Evolutionary conservation across 2,113 vertebrate genomes (phyloP).

Genomic region (Camelus bactrianus): DNA sequence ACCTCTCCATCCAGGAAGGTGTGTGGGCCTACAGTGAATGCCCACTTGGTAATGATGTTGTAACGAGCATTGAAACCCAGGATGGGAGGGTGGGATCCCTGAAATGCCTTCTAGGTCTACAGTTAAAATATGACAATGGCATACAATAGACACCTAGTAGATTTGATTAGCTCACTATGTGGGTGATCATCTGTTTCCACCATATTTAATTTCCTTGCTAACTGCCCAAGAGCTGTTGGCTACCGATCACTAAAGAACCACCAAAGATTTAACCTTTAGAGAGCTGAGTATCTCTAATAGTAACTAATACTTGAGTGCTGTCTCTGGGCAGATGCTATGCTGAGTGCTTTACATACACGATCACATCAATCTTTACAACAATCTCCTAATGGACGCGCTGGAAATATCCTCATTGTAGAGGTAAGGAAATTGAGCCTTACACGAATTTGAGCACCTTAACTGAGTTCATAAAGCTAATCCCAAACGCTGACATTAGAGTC

Average conservation of each 20-base stretch:
- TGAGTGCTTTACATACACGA: neutral
- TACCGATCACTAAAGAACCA: neutral
- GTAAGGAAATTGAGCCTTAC: neutral
- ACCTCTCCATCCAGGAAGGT: neutral
- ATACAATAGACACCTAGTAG: neutral
- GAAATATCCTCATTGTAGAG: neutral
- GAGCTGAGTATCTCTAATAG: neutral
- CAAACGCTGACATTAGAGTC: neutral
- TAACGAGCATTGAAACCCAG: neutral
- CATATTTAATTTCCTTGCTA: neutral
- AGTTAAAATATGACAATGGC: neutral
- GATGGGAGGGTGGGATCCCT: neutral
- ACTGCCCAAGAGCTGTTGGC: neutral
- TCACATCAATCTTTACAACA: neutral
- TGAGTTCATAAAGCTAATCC: neutral
- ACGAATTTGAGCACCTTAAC: neutral
- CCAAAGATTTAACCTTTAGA: neutral
- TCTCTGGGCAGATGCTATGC: neutral
- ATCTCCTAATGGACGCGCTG: neutral
- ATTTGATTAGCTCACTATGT: neutral
- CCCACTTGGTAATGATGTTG: rapidly evolving
- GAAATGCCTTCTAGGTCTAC: neutral
- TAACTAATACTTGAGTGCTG: neutral
- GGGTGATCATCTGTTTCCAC: neutral
- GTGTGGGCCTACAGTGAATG: neutral